Evolutionary conservation across 2,113 vertebrate species (phyloP).

Genomic region (Nibea coibor): DNA sequence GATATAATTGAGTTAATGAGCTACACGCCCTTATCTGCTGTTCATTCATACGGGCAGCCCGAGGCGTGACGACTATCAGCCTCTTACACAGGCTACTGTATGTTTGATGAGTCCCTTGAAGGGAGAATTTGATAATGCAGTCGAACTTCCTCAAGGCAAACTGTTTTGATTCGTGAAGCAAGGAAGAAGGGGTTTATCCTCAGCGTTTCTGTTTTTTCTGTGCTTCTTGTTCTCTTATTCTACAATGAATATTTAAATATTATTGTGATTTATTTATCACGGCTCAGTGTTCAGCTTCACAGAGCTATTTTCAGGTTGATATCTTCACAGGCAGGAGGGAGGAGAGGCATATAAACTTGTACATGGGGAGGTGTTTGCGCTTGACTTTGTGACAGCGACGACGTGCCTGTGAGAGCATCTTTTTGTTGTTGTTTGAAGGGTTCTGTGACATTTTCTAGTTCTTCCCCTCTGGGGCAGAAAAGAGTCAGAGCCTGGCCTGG

Average conservation of each 20-base stretch:
- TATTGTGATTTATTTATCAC: slow-evolving; percentile 70
- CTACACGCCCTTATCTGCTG: slow-evolving; percentile 70
- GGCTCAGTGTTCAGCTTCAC: slow-evolving; percentile 47
- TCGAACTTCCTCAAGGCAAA: slow-evolving; percentile 64
- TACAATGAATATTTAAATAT: slow-evolving; percentile 72
- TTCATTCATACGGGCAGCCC: slow-evolving; percentile 66
- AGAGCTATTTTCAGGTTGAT: slow-evolving; percentile 72
- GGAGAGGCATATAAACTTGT: slow-evolving; percentile 17
- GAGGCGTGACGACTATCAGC: slow-evolving; percentile 65
- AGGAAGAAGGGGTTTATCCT: slow-evolving; percentile 53
- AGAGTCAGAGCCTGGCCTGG: slow-evolving; percentile 41
- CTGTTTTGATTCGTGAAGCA: slow-evolving; percentile 63
- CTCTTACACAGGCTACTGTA: slow-evolving; percentile 68
- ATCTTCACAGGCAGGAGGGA: slow-evolving; percentile 43
- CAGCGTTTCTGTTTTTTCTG: slow-evolving; percentile 9
- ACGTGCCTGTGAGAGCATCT: slow-evolving; percentile 43
- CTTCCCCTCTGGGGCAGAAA: slow-evolving; percentile 23
- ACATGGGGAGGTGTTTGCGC: slow-evolving; percentile 56
- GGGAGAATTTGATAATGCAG: slow-evolving; percentile 61
- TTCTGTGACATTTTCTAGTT: slow-evolving; percentile 69
- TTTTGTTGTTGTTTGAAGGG: slow-evolving; percentile 68
- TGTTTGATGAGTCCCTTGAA: slow-evolving; percentile 75
- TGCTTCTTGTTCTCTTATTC: slow-evolving; percentile 32
- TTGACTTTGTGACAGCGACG: slow-evolving; percentile 52
- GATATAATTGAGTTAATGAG: slow-evolving; percentile 75